A percentile compares a stretch with the other conserved stretches of the same genome.
phyloP scores from a whole-genome alignment of 2,888 invertebrate species.

The Laspeyria flexula region DNA sequence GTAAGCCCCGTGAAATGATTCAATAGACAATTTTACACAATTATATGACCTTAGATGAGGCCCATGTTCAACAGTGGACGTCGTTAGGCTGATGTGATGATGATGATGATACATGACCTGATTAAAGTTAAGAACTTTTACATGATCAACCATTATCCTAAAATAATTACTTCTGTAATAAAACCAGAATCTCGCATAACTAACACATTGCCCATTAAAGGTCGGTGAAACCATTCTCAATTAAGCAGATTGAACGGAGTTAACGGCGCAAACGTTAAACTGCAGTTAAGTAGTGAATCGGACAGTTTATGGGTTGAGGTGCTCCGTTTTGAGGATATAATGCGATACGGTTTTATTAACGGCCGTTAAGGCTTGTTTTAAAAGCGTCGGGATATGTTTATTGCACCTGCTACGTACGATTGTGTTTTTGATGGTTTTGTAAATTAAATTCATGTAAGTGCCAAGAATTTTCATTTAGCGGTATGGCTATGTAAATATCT shows the following conservation, averaged over 20 bases:
- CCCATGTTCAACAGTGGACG: no score
- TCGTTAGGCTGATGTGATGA: no score
- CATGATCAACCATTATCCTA: slow-evolving; percentile 16
- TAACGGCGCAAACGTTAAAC: slow-evolving; percentile 73
- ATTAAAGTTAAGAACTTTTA: neutral
- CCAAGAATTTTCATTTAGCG: neutral
- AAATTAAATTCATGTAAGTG: slow-evolving; percentile 7
- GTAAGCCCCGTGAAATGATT: no score
- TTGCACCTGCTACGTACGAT: slow-evolving; percentile 34
- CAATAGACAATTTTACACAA: no score
- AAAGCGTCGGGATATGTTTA: slow-evolving; percentile 42
- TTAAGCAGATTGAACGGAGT: slow-evolving; percentile 82
- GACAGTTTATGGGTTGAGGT: slow-evolving; percentile 76
- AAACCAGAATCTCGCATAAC: slow-evolving; percentile 45
- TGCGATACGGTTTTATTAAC: slow-evolving; percentile 50
- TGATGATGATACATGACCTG: no score
- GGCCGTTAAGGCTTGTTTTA: slow-evolving; percentile 47
- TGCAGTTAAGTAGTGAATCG: slow-evolving; percentile 78
- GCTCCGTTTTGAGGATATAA: slow-evolving; percentile 59
- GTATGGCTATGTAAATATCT: no score
- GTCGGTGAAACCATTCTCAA: slow-evolving; percentile 75
- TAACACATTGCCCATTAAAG: slow-evolving; percentile 65
- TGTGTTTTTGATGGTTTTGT: slow-evolving; percentile 17
- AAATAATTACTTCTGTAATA: slow-evolving; percentile 38
- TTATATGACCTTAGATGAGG: no score